Percentiles rank a stretch among this genome's conserved stretches.
Conservation (phyloP, 2,888 invertebrate species). For the Dasypogon diadema region DNA sequence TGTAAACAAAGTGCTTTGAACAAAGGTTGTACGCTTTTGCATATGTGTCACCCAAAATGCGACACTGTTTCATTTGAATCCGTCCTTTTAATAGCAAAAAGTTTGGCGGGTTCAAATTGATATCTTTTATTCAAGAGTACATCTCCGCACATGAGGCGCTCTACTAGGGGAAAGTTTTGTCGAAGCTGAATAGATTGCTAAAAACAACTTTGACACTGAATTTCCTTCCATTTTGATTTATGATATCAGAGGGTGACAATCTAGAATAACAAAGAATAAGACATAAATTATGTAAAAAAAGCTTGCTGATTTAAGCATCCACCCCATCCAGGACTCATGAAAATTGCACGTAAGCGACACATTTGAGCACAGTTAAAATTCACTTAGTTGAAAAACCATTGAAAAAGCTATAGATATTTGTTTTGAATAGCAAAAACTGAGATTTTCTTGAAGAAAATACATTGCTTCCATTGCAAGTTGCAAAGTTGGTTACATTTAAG, state of each 20-base stretch:
- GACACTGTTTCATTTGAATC: conserved; percentile 32
- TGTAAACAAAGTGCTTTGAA: conserved; percentile 32
- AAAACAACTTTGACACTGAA: conserved; percentile 44
- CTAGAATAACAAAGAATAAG: conserved; percentile 40
- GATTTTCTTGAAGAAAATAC: too few species aligned
- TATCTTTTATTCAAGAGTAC: conserved; percentile 43
- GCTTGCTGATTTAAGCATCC: conserved; percentile 10
- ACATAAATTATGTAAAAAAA: conserved; percentile 25
- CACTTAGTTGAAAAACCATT: too few species aligned
- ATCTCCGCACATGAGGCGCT: background rate
- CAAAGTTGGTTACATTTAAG: too few species aligned
- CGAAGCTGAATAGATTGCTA: conserved; percentile 39
- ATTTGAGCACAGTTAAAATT: background rate
- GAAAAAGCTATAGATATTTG: too few species aligned
- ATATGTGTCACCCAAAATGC: conserved; percentile 33
- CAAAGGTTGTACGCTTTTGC: background rate
- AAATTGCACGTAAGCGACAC: conserved; percentile 24
- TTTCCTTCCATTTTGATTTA: conserved; percentile 47
- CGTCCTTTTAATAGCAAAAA: conserved; percentile 37
- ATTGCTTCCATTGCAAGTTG: too few species aligned
- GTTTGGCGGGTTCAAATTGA: conserved; percentile 33
- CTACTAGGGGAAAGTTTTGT: conserved; percentile 1
- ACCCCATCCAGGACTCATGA: background rate
- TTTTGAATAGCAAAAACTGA: too few species aligned
- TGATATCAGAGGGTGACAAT: conserved; percentile 38